Base-by-base conservation (phyloP, 23 tunicate species). In the Trididemnum nubilum region DNA sequence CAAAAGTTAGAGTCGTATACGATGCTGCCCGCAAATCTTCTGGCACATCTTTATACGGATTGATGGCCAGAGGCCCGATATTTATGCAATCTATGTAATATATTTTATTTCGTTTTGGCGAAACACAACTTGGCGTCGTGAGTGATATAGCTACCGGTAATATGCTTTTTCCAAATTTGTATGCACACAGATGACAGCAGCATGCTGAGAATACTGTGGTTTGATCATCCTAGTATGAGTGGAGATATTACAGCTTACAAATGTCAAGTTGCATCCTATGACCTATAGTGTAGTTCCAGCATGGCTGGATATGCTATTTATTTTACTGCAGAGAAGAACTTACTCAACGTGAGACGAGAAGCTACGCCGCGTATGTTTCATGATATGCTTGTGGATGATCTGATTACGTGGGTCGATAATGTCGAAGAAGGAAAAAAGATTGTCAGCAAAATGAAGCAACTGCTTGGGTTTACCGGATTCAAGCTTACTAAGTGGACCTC, bases 311-410 rank as follows among this genome's bases (percentile, higher is more conserved):
- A 33, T 67, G 38, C 38, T 26, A 30, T 67, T 7, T 12, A 30
- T 37, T 67, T 30, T 33, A 33, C 37, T 5, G 74, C 74, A 21
- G 26, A 67, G 33, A 33, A 33, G 4, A 67, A 67, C 38, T 3
- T 67, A 31, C 25, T 38, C 19, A 67, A 67, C 18, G 74, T 24
- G n/a, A 4, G 38, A 3, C 9, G 7, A 67, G 74, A 33, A 37
- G 33, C 38, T 4, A 7, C 74, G 19, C 7, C 37, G 2, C 31
- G 38, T 7, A 15, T 67, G 7, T 4, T 38, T 67, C 38, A 38
- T 3, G 74, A 67, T 24, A 67, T 67, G 38, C 33, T 67, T 33
- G 74, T 67, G 22, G 38, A 67, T 67, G 74, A 67, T 67, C 33
- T 31, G 7, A 67, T 67, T 12, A 12, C 38, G 9, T 30, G 74